These are phyloP conservation scores for Tapirus terrestris DNA, from an alignment of 2,113 vertebrate species.

Conservation along the genomic window DNA sequence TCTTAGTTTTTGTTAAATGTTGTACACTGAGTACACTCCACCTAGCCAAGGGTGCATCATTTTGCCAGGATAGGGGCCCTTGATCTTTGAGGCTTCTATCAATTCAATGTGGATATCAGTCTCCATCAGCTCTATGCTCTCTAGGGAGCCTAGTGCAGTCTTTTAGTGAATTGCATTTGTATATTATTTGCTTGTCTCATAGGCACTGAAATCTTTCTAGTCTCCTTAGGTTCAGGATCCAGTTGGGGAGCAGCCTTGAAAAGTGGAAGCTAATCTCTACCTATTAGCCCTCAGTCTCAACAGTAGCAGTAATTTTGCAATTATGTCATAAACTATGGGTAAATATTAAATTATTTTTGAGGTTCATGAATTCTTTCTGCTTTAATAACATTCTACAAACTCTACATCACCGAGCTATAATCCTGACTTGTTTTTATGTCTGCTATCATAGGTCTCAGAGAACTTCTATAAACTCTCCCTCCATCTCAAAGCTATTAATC, in stretches of 20 bases:
- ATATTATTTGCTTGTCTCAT: background rate
- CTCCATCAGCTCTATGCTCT: background rate
- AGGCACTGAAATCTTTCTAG: background rate
- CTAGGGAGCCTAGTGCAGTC: background rate
- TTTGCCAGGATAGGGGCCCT: background rate
- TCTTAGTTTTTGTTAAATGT: background rate
- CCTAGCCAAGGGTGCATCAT: background rate
- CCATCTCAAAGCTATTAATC: background rate
- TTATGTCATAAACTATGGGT: background rate
- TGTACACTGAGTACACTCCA: rapidly evolving
- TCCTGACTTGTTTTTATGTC: background rate
- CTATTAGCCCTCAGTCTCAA: background rate
- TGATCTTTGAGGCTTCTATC: background rate
- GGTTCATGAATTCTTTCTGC: background rate
- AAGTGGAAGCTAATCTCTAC: background rate
- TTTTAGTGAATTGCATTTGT: background rate
- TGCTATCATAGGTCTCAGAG: background rate
- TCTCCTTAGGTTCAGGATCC: background rate
- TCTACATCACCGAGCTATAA: background rate
- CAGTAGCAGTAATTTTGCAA: background rate
- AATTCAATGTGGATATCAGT: background rate
- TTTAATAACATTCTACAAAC: background rate
- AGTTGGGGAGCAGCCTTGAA: background rate
- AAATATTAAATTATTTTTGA: background rate
- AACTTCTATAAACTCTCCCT: background rate